Evolutionary conservation across 2,888 invertebrate species (phyloP), one percentile per base, ranked within the genome.

Genomic region (Notodonta ziczac): DNA sequence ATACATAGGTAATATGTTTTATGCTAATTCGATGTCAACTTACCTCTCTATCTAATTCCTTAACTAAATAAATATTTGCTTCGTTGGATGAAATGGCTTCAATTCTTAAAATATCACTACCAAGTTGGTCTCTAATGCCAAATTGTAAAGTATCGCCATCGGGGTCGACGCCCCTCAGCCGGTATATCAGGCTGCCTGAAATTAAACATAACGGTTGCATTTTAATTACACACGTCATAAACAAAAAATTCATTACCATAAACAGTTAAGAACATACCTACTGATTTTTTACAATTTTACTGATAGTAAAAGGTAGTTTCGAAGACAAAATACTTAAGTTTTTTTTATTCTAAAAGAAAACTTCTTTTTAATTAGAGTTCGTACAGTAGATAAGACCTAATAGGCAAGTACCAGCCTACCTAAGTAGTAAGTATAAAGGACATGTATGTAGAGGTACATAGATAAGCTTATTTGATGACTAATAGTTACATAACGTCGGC

Each of bases 11-110:
- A n/a, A n/a, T n/a, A n/a, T n/a, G 24, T 24, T 24, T 24, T 24
- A 24, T 24, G 24, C 24, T 24, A 24, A 24, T 24, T 24, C 24
- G 2, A 24, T 24, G 24, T 24, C 24, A 5, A n/a, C 82, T 89
- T 89, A 97, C 97, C 95, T 98, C 98, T 90, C 98, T 95, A 94
- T 98, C 98, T 81, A 98, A 95, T 91, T 97, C 96, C 94, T 97
- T 97, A 90, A 97, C 96, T 86, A 98, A 95, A 90, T 96, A 97
- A 81, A 98, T 95, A 88, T 97, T 96, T 75, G 98, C 98, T 94
- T 98, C 97, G 86, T 96, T 97, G 77, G 95, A 94, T 77, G 96
- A 96, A 78, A 95, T 95, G 90, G 96, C 97, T 94, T 98, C 97
- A 79, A 98, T 96, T 85, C 96, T 95, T 84, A 98, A 95, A 71